A percentile compares a stretch with the other conserved stretches of the same genome.
phyloP scores from a whole-genome alignment of 2,797 vertebrate species.

The Notolabrus celidotus region DNA sequence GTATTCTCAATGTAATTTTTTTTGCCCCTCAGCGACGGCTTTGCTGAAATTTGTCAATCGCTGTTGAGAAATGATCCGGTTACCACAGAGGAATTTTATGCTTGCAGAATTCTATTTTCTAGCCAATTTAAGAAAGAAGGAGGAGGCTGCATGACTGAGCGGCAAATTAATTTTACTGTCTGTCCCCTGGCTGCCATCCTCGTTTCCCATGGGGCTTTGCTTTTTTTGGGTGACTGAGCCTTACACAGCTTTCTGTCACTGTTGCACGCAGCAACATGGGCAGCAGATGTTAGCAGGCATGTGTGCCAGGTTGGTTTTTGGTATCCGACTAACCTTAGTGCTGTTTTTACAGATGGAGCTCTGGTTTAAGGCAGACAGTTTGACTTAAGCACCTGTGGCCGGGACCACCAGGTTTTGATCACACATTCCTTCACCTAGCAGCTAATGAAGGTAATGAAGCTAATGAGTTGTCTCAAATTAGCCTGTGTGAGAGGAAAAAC shows the following conservation, averaged over 20 bases:
- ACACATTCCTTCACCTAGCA: constrained; percentile 54
- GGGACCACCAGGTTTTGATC: constrained; percentile 68
- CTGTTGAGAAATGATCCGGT: constrained; percentile 68
- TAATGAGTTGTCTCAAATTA: constrained; percentile 22
- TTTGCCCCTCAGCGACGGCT: constrained; percentile 64
- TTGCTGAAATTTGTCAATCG: constrained; percentile 66
- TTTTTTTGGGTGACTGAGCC: constrained; percentile 65
- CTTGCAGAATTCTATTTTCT: constrained; percentile 74
- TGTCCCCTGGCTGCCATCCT: constrained; percentile 65
- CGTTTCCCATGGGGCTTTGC: constrained; percentile 62
- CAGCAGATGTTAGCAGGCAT: constrained; percentile 68
- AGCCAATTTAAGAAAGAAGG: constrained; percentile 69
- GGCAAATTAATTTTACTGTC: constrained; percentile 74
- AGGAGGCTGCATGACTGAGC: constrained; percentile 71
- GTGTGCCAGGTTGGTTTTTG: constrained; percentile 36
- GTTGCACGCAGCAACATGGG: constrained; percentile 50
- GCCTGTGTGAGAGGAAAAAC: constrained; percentile 2
- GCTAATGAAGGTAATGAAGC: constrained; percentile 45
- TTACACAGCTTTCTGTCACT: constrained; percentile 57
- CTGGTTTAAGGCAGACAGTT: constrained; percentile 40
- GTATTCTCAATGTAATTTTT: constrained; percentile 56
- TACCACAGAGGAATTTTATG: constrained; percentile 69
- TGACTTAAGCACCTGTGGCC: constrained; percentile 74
- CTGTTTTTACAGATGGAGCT: constrained; percentile 59
- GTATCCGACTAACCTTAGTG: constrained; percentile 22